These are phyloP conservation scores for Pogonophryne albipinna DNA, from an alignment of 2,797 vertebrate species.

Conservation along the genomic window DNA sequence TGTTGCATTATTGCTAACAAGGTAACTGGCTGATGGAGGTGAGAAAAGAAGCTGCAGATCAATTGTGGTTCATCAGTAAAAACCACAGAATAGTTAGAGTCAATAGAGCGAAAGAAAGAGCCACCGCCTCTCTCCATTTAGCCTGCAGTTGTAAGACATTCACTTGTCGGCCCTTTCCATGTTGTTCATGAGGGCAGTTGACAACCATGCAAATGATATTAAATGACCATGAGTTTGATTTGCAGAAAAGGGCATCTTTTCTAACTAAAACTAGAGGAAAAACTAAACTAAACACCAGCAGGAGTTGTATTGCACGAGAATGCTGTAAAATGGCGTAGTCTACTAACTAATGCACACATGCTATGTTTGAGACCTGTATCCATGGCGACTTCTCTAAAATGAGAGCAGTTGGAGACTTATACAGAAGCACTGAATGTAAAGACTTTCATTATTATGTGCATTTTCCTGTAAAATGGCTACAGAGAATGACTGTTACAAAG, in stretches of 20 bases:
- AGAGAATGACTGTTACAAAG: neutral
- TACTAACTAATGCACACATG: conserved; percentile 1
- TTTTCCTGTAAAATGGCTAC: neutral
- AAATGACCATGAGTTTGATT: neutral
- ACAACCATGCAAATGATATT: neutral
- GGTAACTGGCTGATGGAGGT: neutral
- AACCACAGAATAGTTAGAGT: conserved; percentile 17
- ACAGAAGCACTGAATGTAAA: conserved; percentile 1
- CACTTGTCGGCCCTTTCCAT: neutral
- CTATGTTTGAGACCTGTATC: conserved; percentile 7
- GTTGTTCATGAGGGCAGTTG: neutral
- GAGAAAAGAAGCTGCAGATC: conserved; percentile 21
- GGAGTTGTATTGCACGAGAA: neutral
- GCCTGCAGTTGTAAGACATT: neutral
- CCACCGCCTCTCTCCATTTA: neutral
- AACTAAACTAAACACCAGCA: neutral
- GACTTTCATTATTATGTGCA: neutral
- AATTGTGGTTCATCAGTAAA: conserved; percentile 27
- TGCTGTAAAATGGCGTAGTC: neutral
- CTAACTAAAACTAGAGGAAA: neutral
- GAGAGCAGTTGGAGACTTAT: neutral
- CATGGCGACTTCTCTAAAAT: conserved; percentile 13
- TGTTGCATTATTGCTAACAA: conserved; percentile 11
- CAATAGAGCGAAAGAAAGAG: neutral
- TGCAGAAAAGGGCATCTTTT: neutral